Evolutionary conservation across 2,797 vertebrate genomes (phyloP), one percentile per base, ranked within the genome.

Genomic region (Taenioides sp.): DNA sequence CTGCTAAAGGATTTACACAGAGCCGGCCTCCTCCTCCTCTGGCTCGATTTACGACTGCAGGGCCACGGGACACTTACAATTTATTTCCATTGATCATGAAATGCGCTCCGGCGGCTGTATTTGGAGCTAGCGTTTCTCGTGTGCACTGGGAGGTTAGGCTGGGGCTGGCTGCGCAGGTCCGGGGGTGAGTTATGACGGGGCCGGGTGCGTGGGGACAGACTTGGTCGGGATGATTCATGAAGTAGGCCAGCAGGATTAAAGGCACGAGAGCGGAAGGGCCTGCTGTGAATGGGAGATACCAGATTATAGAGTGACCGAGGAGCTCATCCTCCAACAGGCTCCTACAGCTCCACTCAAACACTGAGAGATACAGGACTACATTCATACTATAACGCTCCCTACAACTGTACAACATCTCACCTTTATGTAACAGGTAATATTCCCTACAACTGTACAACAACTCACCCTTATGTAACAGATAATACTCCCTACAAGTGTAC

Each of bases 151-250:
- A 66, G 40, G 37, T n/a, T 49, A 28, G 47, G 55, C 16, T 63
- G 65, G 52, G 69, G 47, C 64, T 60, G 27, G 34, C 55, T 63
- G 60, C 18, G 27, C 27, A 67, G 73, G 71, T 68, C 62, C 55
- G 54, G 52, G 17, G 67, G 65, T 77, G 78, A 89, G 84, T 63
- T 79, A 84, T 78, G 81, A 47, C 70, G 54, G 61, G 10, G 61
- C 73, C 54, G 75, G 71, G 64, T 72, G 69, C 77, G 73, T 67
- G 77, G 77, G 52, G 79, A 76, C 72, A 74, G 74, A 80, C 77
- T 86, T 64, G 14, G 72, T 80, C 82, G 65, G 14, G 72, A 80
- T 80, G 83, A 86, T 80, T 69, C 79, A 88, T 89, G 78, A 78
- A 84, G 77, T 37, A 0, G 71, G 64, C 52, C n/a, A 14, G 52